Base-by-base conservation (phyloP, 2,888 invertebrate species). In the Rhingia rostrata region DNA sequence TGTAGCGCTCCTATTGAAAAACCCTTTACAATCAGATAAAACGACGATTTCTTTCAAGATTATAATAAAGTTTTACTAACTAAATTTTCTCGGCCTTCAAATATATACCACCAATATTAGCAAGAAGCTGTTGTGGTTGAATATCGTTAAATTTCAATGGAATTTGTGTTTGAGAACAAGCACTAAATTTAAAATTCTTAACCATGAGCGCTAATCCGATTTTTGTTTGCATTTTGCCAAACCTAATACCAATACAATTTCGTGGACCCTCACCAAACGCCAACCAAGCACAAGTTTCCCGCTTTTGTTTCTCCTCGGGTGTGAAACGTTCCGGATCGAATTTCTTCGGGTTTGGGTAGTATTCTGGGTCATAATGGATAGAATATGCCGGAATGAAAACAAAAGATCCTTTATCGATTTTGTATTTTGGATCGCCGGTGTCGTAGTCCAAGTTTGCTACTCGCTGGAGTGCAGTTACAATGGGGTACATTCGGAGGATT, bases 321-420 rank as follows among this genome's bases (percentile, higher is more conserved):
- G 7, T 89, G 88, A 94, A 94, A 87, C 94, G 90, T 22, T 94
- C 93, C 0, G 94, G 94, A 51, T 93, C 92, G 75, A 94, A 94
- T 53, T 91, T 92, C 4, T 93, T 91, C 0, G 94, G 94, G 9
- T 94, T 91, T 0, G 93, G 93, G 82, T 92, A 93, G 88, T 93
- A 91, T 4, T 92, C 90, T 0, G 93, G 92, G 83, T 93, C 54
- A n/a, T 7, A 35, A 35, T 54, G 54, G 35, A 54, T 54, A 7
- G 37, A 4, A 6, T 37, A n/a, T 3, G 12, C 12, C 0, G 54
- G 54, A 7, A 54, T 54, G 93, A 90, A 92, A 92, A 73, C 93
- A 93, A 85, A 93, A 0, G 92, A 92, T 0, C 92, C 93, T 82
- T 92, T 90, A 63, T 92, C 92, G 78, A 93, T 91, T 4, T 90